Evolutionary conservation across 1,140 invertebrate genomes (phyloP), one percentile per base, ranked within the genome.

Genomic region (Littorina saxatilis): DNA sequence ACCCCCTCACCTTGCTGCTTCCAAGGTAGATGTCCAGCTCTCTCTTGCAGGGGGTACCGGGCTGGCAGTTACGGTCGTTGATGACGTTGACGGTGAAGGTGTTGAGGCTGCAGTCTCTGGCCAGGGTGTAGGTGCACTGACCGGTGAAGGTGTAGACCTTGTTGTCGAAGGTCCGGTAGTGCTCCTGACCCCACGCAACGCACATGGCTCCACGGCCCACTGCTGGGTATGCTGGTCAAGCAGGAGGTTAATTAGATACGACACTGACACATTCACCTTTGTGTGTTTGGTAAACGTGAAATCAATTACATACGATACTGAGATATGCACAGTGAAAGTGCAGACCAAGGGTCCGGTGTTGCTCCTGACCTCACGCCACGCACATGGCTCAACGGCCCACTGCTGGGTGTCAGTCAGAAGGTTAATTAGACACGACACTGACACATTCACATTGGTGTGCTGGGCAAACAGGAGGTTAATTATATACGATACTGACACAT

Each of bases 111-210:
- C 79, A 84, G 63, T 75, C 80, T 32, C 74, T 37, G 40, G 73
- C 80, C 50, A 78, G 77, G 20, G 68, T 66, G 55, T 82, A 84
- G 37, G 70, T 66, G 80, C 80, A 84, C 2, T 29, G 11, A 3
- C 90, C 90, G 70, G 87, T 83, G 76, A 90, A 94, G 87, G 90
- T 91, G 86, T 92, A 93, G n/a, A 94, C 81, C 52, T 89, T 91
- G n/a, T 96, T 96, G 92, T 97, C 96, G 86, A 97, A 97, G 0
- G 96, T 97, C 88, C 35, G 50, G 74, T 61, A 76, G 74, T 58
- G 55, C 47, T 55, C 92, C 47, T 95, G 95, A 29, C 95, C 94
- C 96, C 96, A 97, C 1, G 95, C 94, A 61, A 95, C 94, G 88
- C 97, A 98, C 40, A 84, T 85, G 1, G 88, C 90, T 40, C 43